phyloP scores from a whole-genome alignment of 2,888 invertebrate species.

The Acleris cristana region DNA sequence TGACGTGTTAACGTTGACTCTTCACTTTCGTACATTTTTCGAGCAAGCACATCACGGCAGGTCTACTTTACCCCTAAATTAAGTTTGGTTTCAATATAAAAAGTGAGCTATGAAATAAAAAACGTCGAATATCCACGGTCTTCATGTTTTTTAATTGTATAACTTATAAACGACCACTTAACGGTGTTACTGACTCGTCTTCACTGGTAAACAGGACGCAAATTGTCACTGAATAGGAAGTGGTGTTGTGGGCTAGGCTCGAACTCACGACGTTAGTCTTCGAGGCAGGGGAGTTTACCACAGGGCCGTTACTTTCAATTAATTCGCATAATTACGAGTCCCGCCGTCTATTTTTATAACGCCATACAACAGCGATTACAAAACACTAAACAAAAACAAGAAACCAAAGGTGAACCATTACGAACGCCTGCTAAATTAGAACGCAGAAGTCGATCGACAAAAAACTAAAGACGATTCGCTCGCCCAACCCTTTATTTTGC shows the following conservation, averaged over 20 bases:
- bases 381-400: constrained; percentile 6
- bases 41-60: too few species aligned
- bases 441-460: constrained; percentile 68
- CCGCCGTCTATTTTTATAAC: not conserved
- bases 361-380: not conserved
- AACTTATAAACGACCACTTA: not conserved
- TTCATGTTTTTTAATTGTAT: too few species aligned
- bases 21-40: too few species aligned
- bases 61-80: too few species aligned
- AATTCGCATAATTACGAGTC: not conserved
- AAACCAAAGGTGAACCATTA: constrained; percentile 27
- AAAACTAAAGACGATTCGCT: constrained; percentile 69
- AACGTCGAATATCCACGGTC: too few species aligned
- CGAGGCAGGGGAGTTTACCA: not conserved
- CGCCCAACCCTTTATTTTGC: constrained; percentile 77
- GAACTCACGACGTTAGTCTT: not conserved
- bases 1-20: too few species aligned
- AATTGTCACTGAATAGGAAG: constrained; percentile 1
- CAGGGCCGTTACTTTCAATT: not conserved
- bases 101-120: too few species aligned
- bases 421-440: constrained; percentile 57
- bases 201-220: not conserved
- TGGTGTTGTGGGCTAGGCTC: not conserved
- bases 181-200: not conserved
- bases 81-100: too few species aligned